Evolutionary conservation across 2,888 invertebrate genomes (phyloP).

Genomic region (Chironomus tentans): DNA sequence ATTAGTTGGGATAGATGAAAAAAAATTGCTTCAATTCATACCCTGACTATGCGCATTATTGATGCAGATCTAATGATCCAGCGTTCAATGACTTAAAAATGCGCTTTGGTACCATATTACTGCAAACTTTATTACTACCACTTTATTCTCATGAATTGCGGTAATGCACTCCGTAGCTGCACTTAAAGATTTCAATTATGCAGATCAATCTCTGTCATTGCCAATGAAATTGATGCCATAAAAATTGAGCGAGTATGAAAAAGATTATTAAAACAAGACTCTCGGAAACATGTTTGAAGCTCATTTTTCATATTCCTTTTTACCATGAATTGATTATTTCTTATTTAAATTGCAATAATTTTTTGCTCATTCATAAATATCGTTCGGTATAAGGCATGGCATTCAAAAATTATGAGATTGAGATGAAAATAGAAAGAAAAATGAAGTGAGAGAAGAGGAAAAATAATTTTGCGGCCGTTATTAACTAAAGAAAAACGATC

Average conservation of each 20-base stretch:
- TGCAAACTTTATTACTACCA: background rate
- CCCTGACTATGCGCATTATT: too few relatives aligned
- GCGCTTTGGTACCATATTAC: too few relatives aligned
- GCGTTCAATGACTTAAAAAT: too few relatives aligned
- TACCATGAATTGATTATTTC: background rate
- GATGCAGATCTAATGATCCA: too few relatives aligned
- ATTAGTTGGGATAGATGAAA: too few relatives aligned
- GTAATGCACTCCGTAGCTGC: background rate
- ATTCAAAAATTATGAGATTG: too few relatives aligned
- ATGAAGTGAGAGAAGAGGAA: background rate
- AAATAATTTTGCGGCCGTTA: background rate
- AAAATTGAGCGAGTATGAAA: background rate
- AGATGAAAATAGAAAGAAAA: too few relatives aligned
- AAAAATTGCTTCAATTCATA: too few relatives aligned
- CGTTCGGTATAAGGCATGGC: background rate
- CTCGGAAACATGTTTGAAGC: background rate
- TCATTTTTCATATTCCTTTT: background rate
- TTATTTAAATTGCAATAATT: background rate
- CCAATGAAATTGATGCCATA: background rate
- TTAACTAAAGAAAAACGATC: background rate
- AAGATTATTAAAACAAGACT: background rate
- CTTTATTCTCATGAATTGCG: too few relatives aligned
- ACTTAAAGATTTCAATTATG: constrained; percentile 5
- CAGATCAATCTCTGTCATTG: constrained; percentile 17
- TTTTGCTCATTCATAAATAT: background rate